A percentile compares a stretch with the other conserved stretches of the same genome.
These are phyloP conservation scores for Atherinomorus stipes DNA, from an alignment of 2,113 vertebrate species.

Conservation along the genomic window DNA sequence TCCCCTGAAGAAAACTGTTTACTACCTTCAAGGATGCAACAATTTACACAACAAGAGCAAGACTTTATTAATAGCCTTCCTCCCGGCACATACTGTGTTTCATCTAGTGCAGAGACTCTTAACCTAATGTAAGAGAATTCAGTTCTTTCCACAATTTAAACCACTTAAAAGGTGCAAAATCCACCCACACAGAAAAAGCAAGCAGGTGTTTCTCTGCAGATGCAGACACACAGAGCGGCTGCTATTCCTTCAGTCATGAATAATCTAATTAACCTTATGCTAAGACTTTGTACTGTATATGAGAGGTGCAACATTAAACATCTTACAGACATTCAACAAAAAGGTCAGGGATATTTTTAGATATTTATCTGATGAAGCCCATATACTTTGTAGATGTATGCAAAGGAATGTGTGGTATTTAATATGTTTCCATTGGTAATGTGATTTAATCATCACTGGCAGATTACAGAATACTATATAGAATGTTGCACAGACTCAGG, in stretches of 20 bases:
- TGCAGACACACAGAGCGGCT: not conserved
- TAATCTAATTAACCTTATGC: constrained; percentile 11
- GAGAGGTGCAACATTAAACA: constrained; percentile 3
- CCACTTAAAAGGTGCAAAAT: constrained; percentile 19
- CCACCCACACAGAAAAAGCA: not conserved
- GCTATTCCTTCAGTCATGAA: not conserved
- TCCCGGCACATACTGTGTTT: no score
- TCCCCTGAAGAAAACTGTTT: not conserved
- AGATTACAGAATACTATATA: not conserved
- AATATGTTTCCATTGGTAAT: not conserved
- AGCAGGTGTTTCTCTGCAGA: not conserved
- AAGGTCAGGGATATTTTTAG: not conserved
- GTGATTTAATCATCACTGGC: not conserved
- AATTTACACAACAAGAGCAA: not conserved
- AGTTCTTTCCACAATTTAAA: not conserved
- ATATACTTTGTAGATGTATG: not conserved
- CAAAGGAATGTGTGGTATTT: not conserved
- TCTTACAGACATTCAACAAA: constrained; percentile 13
- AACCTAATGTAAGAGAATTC: not conserved
- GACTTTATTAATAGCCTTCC: not conserved
- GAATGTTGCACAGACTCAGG: no score
- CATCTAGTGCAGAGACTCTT: no score
- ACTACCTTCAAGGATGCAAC: not conserved
- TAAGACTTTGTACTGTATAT: not conserved
- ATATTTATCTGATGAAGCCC: not conserved